These are phyloP conservation scores for Taxidea taxus DNA, from an alignment of 2,113 vertebrate genomes.

Conservation along the genomic window DNA sequence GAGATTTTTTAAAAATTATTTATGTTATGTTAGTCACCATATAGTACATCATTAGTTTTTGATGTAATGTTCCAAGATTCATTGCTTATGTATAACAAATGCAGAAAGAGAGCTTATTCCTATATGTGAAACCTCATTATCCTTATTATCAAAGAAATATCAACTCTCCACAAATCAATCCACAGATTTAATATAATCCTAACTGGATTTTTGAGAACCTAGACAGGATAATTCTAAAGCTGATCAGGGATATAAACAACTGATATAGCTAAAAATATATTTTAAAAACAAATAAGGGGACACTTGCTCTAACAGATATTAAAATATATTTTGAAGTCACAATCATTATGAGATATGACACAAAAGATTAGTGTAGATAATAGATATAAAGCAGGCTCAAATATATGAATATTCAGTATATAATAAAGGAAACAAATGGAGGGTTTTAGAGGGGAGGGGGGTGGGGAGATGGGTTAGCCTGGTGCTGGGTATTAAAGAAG, in stretches of 20 bases:
- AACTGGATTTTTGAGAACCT: background rate
- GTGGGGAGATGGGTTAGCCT: no score
- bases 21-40: no score
- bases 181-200: background rate
- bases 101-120: background rate
- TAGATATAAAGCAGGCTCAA: background rate
- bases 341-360: slow-evolving; percentile 9
- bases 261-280: background rate
- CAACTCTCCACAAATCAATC: background rate
- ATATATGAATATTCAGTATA: slow-evolving; percentile 26
- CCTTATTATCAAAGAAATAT: background rate
- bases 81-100: background rate
- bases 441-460: no score
- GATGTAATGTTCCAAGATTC: no score
- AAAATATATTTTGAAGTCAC: slow-evolving; percentile 33
- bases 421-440: background rate
- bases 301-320: background rate
- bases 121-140: background rate
- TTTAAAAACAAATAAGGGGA: background rate
- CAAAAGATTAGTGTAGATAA: slow-evolving; percentile 5
- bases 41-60: no score
- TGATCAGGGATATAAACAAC: background rate
- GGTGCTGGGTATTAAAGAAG: no score
- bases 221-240: background rate
- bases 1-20: background rate